Evolutionary conservation across 2,797 vertebrate species (phyloP), one percentile per base, ranked within the genome.

Genomic region (Nyctibius grandis): DNA sequence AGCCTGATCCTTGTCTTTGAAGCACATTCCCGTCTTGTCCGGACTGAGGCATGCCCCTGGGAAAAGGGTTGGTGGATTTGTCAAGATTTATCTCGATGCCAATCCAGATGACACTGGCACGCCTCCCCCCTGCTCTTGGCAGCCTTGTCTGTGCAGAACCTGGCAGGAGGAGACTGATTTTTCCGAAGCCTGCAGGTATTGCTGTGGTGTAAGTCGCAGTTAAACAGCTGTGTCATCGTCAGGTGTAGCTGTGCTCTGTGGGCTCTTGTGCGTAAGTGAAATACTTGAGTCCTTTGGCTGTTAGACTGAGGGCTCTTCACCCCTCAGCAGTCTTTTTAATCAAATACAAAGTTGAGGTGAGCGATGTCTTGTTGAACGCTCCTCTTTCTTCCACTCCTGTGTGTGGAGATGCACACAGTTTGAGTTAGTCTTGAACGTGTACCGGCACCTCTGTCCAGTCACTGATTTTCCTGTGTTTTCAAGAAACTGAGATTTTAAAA

Each of bases 361-460:
- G 38, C 12, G 78, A 8, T 2, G 3, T 29, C 36, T 21, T 19
- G 22, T 21, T 54, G 57, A 44, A 1, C 7, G 2, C 29, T 48
- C 42, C 63, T 45, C 36, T 72, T 36, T 23, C 11, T 68, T 33
- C 23, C 14, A 1, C 23, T 22, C n/a, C 15, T 6, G 0, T 11
- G 6, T 12, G 7, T 15, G 25, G 64, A 31, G 48, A 15, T 36
- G 38, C 5, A 8, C 5, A 8, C 40, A 15, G 50, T 8, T 42
- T 0, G 2, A 20, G 34, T 26, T 47, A 67, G 44, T 12, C 23
- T 15, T 36, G 67, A 19, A 20, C 0, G 0, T 13, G 54, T 38
- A 6, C 12, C 3, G 2, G 25, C n/a, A 5, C 26, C 67, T 47
- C 68, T 68, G 63, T 9, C 61, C 57, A 11, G 31, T 36, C 28